Evolutionary conservation across 1,140 invertebrate species (phyloP).

Genomic region (Telenomus remus): DNA sequence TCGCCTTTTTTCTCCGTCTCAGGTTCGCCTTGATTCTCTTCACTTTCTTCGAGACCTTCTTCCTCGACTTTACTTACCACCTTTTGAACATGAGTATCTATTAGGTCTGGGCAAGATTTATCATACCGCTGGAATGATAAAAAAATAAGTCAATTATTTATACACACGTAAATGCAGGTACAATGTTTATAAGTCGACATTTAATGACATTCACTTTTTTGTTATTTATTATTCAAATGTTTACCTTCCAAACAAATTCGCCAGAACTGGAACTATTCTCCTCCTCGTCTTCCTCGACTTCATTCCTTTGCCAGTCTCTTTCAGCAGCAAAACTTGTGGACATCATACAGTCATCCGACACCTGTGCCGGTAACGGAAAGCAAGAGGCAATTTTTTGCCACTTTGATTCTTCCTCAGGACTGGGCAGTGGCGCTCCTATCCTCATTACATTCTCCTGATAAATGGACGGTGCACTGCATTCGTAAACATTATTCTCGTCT

Average conservation of each 20-base stretch:
- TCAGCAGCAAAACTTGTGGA: conserved; percentile 71
- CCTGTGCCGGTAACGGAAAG: conserved; percentile 63
- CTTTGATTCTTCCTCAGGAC: conserved; percentile 72
- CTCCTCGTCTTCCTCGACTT: conserved; percentile 68
- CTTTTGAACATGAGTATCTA: conserved; percentile 50
- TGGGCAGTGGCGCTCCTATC: conserved; percentile 68
- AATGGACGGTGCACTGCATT: conserved; percentile 57
- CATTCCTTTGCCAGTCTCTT: conserved; percentile 66
- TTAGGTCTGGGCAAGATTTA: conserved; percentile 53
- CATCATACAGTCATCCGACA: conserved; percentile 71
- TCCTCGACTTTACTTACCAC: conserved; percentile 38
- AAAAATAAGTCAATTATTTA: too few species aligned
- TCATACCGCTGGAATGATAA: conserved; percentile 65
- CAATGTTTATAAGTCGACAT: too few species aligned
- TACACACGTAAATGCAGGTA: too few species aligned
- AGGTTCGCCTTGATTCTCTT: conserved; percentile 59
- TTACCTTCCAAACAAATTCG: conserved; percentile 86
- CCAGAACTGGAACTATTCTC: conserved; percentile 80
- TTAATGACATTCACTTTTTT: too few species aligned
- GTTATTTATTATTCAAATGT: neutral
- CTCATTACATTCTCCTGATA: conserved; percentile 55
- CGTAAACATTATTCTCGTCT: conserved; percentile 48
- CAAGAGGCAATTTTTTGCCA: conserved; percentile 69
- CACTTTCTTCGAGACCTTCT: conserved; percentile 26
- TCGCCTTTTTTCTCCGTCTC: conserved; percentile 42